phyloP scores from a whole-genome alignment of 2,113 vertebrate genomes.

The Daubentonia madagascariensis region DNA sequence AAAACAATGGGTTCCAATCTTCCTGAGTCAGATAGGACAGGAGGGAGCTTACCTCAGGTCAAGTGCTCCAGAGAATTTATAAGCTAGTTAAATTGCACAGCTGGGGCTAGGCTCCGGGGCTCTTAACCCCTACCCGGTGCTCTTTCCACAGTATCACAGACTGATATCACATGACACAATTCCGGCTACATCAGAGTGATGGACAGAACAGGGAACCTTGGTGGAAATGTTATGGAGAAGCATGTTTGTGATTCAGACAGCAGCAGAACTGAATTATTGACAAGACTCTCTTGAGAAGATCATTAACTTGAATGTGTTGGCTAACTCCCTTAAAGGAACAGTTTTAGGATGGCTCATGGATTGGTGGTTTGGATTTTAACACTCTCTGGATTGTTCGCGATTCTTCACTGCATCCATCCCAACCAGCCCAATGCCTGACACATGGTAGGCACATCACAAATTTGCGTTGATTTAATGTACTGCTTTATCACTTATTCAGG shows the following conservation, averaged over 20 bases:
- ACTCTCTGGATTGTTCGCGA: background rate
- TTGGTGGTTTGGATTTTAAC: background rate
- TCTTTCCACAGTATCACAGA: background rate
- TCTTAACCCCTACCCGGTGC: too few relatives aligned
- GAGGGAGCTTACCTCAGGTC: background rate
- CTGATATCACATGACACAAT: background rate
- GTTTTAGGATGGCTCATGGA: background rate
- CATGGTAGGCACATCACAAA: background rate
- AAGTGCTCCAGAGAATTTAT: background rate
- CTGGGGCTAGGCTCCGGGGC: too few relatives aligned
- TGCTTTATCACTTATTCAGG: background rate
- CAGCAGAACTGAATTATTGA: background rate
- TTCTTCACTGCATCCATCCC: background rate
- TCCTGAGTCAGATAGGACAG: background rate
- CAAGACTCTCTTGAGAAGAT: background rate
- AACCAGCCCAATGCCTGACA: background rate
- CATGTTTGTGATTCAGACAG: background rate
- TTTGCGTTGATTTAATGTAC: background rate
- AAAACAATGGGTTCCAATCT: background rate
- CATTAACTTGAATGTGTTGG: background rate
- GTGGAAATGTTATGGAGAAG: background rate
- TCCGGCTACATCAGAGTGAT: background rate
- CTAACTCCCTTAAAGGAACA: background rate
- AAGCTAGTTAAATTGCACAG: background rate
- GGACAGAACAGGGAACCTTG: background rate